Evolutionary conservation across 1,140 invertebrate species (phyloP).

Genomic region (Teleopsis dalmanni): DNA sequence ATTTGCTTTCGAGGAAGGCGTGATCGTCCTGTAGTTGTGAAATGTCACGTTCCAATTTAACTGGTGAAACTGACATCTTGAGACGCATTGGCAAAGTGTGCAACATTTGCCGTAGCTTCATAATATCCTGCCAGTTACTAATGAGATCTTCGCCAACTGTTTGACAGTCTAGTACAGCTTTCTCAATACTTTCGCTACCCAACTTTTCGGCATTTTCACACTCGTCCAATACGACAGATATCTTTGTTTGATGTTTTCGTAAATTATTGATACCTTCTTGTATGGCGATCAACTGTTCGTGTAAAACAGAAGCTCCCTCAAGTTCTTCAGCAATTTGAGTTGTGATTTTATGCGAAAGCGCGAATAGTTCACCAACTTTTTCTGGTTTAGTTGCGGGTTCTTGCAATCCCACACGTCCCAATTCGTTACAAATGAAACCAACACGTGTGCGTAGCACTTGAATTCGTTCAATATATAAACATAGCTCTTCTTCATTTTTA

Average conservation of each 20-base stretch:
- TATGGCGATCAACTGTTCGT: constrained; percentile 61
- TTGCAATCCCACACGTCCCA: constrained; percentile 63
- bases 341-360: constrained; percentile 60
- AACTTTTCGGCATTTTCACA: constrained; percentile 62
- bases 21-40: constrained; percentile 66
- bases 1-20: constrained; percentile 59
- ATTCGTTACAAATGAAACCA: constrained; percentile 65
- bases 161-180: constrained; percentile 60
- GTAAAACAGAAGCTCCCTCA: constrained; percentile 59
- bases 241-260: constrained; percentile 57
- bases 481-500: constrained; percentile 72
- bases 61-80: constrained; percentile 63
- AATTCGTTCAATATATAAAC: constrained; percentile 68
- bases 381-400: constrained; percentile 62
- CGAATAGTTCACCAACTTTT: constrained; percentile 60
- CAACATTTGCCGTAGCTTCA: constrained; percentile 61
- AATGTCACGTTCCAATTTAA: constrained; percentile 64
- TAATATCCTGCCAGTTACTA: constrained; percentile 62
- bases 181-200: constrained; percentile 62
- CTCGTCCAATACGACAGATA: constrained; percentile 57
- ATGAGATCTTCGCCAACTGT: constrained; percentile 57
- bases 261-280: constrained; percentile 59
- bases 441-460: constrained; percentile 67
- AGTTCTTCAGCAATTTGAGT: constrained; percentile 64
- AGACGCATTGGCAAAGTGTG: constrained; percentile 66